Evolutionary conservation across 2,888 invertebrate genomes (phyloP), one percentile per base, ranked within the genome.

Genomic region (Hetaerina titia): DNA sequence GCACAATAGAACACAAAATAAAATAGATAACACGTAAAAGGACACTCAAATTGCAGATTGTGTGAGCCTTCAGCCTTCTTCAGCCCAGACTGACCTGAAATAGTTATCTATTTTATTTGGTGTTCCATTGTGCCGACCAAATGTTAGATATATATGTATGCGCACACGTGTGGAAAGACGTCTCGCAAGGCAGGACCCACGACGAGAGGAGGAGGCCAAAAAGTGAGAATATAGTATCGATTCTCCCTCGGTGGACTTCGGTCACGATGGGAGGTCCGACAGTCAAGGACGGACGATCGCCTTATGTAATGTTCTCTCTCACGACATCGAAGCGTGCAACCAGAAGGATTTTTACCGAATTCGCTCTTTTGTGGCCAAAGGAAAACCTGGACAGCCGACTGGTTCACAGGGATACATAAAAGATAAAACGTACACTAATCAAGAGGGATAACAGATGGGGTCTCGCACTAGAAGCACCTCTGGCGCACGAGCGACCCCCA

Each of bases 271-370:
- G 13, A 81, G 81, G 81, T 81, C 31, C 81, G 81, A 31, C 81
- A 81, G 81, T 81, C 81, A 81, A 81, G 81, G 81, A 81, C 81
- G 81, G 31, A 81, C 81, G 81, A 81, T 81, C 25, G 81, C 81
- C 31, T 81, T 81, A 81, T 31, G 25, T 81, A 81, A 81, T 81
- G 31, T 31, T 81, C 25, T 31, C 81, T 31, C 81, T 81, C 81
- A 81, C 81, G 81, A 81, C 81, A 81, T 81, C 81, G 8, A 31
- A 31, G 31, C 25, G 31, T 31, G 81, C 81, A 25, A 31, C 81
- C 22, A 2, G 4, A 45, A 45, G 2, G 45, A 45, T 45, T 31
- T 81, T 81, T 8, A 7, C 25, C 31, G 7, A 31, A 31, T 81
- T 31, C 81, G 81, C 81, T 31, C 25, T 31, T 31, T 81, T 81